Base-by-base conservation (phyloP, 2,888 invertebrate species). In the Idaea biselata region DNA sequence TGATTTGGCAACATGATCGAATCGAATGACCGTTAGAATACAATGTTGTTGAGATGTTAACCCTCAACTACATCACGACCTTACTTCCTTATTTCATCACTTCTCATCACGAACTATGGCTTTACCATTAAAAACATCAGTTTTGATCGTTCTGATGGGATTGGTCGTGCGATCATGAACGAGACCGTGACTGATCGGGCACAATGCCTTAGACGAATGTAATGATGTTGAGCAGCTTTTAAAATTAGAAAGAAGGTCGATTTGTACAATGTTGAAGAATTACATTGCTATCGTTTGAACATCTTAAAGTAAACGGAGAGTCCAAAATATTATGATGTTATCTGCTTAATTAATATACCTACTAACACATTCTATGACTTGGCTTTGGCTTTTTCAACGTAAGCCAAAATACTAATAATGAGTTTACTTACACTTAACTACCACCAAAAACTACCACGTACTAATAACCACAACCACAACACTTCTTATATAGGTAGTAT, bases 131-230 rank as follows among this genome's bases (percentile, higher is more conserved):
- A 44, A 68, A 73, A 73, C 74, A 74, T 76, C 75, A 73, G 72
- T 70, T 70, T 67, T 62, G 70, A 62, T 72, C 67, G 74, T 67
- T 70, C 68, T 64, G 69, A 58, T 59, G 65, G 66, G 73, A 69
- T 73, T 70, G 80, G 73, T 82, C 83, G 84, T 84, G 82, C 82
- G 81, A 72, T 81, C 80, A 80, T 80, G 82, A 83, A 79, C 79
- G 81, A 76, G 81, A 79, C 87, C 88, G 83, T 85, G 83, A 83
- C 87, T 72, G 84, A 89, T 87, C 81, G 81, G 77, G 74, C 80
- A 84, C 82, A 84, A 85, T 81, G 80, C 80, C 77, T 73, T 74
- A 69, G 75, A 76, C 78, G 78, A 77, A 79, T 75, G 79, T 76
- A 77, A 75, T 75, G 78, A 77, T 73, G 69, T 72, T 73, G 65